Conservation (phyloP, 1,140 invertebrate genomes). For the Probaryconus sp. region DNA sequence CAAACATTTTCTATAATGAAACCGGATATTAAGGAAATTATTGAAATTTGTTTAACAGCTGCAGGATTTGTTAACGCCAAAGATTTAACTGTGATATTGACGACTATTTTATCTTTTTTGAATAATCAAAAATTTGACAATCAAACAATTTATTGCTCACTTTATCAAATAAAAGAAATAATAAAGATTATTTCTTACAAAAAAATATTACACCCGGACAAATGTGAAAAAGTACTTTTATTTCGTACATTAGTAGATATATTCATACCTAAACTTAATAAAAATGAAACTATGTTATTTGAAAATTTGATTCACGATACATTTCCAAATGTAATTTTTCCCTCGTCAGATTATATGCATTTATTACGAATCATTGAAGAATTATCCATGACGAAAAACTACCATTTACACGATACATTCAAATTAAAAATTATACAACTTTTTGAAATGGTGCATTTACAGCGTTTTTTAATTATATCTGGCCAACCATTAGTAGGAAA, state of each 20-base stretch:
- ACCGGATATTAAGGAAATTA: constrained; percentile 83
- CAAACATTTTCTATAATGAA: constrained; percentile 84
- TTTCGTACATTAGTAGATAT: constrained; percentile 83
- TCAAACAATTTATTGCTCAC: constrained; percentile 82
- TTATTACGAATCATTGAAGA: constrained; percentile 70
- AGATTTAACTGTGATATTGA: constrained; percentile 81
- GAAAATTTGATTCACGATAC: constrained; percentile 82
- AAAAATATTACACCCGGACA: constrained; percentile 81
- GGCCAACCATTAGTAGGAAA: constrained; percentile 81
- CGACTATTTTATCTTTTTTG: constrained; percentile 78
- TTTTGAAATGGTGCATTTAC: constrained; percentile 84
- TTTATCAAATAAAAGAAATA: constrained; percentile 59
- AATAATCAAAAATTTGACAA: constrained; percentile 73
- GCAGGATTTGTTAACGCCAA: constrained; percentile 82
- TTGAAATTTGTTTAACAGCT: constrained; percentile 83
- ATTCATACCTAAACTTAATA: constrained; percentile 83
- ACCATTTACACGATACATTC: constrained; percentile 79
- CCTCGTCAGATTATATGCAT: constrained; percentile 78
- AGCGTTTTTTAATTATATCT: constrained; percentile 79
- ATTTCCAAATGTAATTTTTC: constrained; percentile 80
- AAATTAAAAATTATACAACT: constrained; percentile 82
- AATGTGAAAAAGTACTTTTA: constrained; percentile 79
- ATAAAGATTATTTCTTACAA: constrained; percentile 80
- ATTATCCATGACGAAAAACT: constrained; percentile 75
- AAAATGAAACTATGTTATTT: constrained; percentile 81